phyloP scores from a whole-genome alignment of 2,888 invertebrate genomes.

The Andrena haemorrhoa region DNA sequence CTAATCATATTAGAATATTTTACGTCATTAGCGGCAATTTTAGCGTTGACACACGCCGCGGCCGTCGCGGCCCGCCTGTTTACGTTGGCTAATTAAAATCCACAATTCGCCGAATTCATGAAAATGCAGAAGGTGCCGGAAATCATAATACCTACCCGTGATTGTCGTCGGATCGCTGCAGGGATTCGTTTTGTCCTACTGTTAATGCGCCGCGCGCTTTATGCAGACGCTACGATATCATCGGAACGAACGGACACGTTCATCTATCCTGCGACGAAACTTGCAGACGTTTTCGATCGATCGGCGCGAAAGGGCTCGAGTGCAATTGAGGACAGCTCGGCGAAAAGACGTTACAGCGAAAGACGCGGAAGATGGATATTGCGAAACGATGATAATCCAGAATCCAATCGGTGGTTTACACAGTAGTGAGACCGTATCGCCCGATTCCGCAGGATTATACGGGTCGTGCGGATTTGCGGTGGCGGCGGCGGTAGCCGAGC shows the following conservation, averaged over 20 bases:
- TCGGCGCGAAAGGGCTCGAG: background rate
- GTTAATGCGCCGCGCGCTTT: background rate
- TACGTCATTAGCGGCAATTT: constrained; percentile 55
- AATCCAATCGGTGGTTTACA: constrained; percentile 64
- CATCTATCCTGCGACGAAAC: background rate
- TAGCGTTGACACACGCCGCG: constrained; percentile 17
- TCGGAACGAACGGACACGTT: background rate
- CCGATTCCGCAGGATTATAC: constrained; percentile 60
- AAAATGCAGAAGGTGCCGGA: constrained; percentile 18
- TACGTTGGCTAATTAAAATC: constrained; percentile 47
- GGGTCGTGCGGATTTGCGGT: constrained; percentile 58
- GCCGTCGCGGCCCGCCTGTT: constrained; percentile 1
- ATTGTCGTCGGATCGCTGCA: background rate
- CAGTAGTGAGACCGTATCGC: constrained; percentile 40
- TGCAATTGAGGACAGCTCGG: background rate
- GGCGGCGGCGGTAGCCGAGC: constrained; percentile 4
- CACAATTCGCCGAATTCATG: constrained; percentile 18
- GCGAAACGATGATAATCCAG: constrained; percentile 51
- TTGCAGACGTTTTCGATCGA: constrained; percentile 9
- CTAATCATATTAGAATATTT: constrained; percentile 58
- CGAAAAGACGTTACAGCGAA: constrained; percentile 15
- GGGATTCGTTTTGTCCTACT: background rate
- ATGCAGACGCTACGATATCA: background rate
- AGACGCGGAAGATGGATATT: constrained; percentile 24
- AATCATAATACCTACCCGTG: constrained; percentile 8